Evolutionary conservation across 1,140 invertebrate genomes (phyloP).

Genomic region (Pissodes strobi): DNA sequence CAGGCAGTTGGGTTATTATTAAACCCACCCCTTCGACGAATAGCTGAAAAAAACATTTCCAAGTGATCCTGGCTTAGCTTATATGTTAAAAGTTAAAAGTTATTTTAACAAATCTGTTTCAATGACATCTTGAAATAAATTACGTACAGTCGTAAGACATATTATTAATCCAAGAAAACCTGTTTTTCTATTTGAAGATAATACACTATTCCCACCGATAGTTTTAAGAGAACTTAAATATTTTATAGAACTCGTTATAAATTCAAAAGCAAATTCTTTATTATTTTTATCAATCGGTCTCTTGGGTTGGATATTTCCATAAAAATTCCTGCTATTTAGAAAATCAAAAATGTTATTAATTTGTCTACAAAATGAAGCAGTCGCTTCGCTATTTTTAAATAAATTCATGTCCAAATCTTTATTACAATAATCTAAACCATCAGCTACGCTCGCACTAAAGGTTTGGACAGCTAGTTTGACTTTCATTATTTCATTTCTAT

Average conservation of each 20-base stretch:
- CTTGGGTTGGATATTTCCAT: background rate
- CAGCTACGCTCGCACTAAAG: slow-evolving; percentile 16
- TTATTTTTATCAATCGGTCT: background rate
- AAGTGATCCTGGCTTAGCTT: too few species aligned
- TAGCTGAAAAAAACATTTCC: background rate
- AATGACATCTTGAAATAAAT: background rate
- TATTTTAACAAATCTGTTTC: background rate
- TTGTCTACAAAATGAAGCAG: background rate
- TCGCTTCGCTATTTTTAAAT: too few species aligned
- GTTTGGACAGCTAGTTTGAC: slow-evolving; percentile 21
- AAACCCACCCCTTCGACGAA: background rate
- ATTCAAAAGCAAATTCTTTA: background rate
- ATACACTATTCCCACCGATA: too few species aligned
- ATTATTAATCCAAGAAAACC: too few species aligned
- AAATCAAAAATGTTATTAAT: background rate
- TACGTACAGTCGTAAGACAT: background rate
- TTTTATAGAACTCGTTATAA: too few species aligned
- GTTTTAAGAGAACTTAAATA: background rate
- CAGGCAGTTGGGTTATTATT: too few species aligned
- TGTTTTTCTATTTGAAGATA: too few species aligned
- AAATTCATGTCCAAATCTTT: too few species aligned
- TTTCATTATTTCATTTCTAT: slow-evolving; percentile 24
- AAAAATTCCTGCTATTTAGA: background rate
- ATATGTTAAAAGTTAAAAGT: too few species aligned
- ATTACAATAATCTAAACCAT: slow-evolving; percentile 2